Base-by-base conservation (phyloP, 2,797 vertebrate species). In the Pseudochirops corinnae region DNA sequence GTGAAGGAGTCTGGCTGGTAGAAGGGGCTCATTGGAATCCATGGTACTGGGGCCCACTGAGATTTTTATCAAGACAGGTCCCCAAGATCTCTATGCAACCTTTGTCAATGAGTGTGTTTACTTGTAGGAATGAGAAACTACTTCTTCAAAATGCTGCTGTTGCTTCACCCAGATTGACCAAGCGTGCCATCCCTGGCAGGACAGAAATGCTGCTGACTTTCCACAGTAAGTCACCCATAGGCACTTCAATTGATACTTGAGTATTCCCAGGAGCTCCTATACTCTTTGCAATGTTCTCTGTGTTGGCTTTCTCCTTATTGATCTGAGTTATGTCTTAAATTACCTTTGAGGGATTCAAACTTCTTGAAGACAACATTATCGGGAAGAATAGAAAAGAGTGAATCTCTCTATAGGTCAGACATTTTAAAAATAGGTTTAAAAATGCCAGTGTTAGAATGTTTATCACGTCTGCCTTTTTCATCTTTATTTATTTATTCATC, bases 31-130 rank as follows among this genome's bases (percentile, higher is more conserved):
- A 62, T 5, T 62, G 60, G 60, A 12, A 62, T 31, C 13, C 58
- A 46, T 11, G 10, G 9, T 24, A 10, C 7, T 3, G 21, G 16
- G 26, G 7, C 0, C 7, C 3, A 10, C n/a, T 24, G 18, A 24
- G 7, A 46, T 67, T 39, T 82, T 82, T 18, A 18, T 26, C 39
- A 46, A 46, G 0, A 46, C 26, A 10, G 2, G 2, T 82, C 21
- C 7, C 39, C 46, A 1, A 46, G 21, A 46, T 46, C 21, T 46
- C 7, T 46, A 24, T 74, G 3, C 0, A 24, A 46, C 0, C 9
- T 11, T 46, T 46, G 1, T 82, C 24, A 26, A 1, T 46, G 2
- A 24, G 7, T 46, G 1, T 82, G 39, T 82, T 46, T 4, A 0
- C 11, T 46, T 46, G 11, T 82, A 82, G 74, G 39, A 46, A 9